phyloP scores from a whole-genome alignment of 2,888 invertebrate genomes.

The Epistrophe eligans region DNA sequence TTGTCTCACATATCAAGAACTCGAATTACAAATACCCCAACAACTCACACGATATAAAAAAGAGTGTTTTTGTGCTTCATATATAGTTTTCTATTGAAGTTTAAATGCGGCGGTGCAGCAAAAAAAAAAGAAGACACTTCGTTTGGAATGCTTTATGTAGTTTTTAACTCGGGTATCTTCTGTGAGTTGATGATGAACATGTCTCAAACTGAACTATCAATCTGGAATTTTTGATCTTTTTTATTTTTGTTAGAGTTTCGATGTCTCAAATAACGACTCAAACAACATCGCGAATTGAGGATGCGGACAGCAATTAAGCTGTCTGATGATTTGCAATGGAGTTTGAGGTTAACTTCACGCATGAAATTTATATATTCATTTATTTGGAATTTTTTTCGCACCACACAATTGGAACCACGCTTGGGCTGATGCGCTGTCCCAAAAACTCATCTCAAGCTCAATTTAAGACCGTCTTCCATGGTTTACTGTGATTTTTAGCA shows the following conservation, averaged over 20 bases:
- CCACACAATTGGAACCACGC: not conserved
- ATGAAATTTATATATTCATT: not conserved
- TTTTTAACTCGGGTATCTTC: not conserved
- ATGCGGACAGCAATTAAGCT: constrained; percentile 14
- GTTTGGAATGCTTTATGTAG: constrained; percentile 4
- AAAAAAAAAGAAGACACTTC: not conserved
- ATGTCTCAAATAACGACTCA: not conserved
- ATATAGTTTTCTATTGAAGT: not conserved
- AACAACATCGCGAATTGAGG: not conserved
- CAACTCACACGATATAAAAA: constrained; percentile 37
- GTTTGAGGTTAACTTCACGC: constrained; percentile 11
- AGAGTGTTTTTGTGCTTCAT: not conserved
- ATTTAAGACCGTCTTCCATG: constrained; percentile 11
- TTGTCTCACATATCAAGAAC: constrained; percentile 35
- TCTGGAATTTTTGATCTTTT: constrained; percentile 27
- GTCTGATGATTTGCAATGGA: not conserved
- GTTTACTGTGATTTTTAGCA: constrained; percentile 11
- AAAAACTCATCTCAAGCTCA: constrained; percentile 32
- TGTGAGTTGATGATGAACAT: constrained; percentile 27
- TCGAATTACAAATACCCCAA: constrained; percentile 23
- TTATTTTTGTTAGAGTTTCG: not conserved
- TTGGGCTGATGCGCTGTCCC: not conserved
- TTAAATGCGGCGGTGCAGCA: constrained; percentile 16
- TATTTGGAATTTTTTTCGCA: not conserved
- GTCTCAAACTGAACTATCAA: constrained; percentile 28